Percentiles rank a stretch among this genome's conserved stretches.
phyloP scores from a whole-genome alignment of 2,888 invertebrate genomes.

The Proisotoma minuta region DNA sequence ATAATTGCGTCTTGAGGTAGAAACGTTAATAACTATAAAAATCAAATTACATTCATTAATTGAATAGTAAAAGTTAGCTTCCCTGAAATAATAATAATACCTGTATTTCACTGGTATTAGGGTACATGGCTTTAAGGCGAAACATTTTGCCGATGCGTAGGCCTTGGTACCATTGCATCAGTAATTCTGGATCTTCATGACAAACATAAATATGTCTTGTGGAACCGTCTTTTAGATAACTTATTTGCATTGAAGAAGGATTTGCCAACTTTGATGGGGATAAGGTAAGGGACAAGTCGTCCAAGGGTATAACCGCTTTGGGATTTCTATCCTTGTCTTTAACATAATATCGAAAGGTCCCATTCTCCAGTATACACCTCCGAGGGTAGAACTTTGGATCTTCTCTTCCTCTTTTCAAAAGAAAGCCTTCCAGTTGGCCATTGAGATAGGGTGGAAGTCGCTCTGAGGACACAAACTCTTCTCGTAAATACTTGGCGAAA shows the following conservation, averaged over 20 bases:
- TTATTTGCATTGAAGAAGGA: conserved; percentile 76
- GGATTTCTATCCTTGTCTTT: conserved; percentile 63
- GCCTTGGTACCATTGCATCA: conserved; percentile 70
- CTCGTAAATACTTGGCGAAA: conserved; percentile 79
- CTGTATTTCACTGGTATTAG: not conserved
- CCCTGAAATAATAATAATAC: not conserved
- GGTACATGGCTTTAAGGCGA: conserved; percentile 50
- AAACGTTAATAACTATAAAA: conserved; percentile 14
- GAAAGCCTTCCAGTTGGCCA: conserved; percentile 65
- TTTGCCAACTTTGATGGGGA: conserved; percentile 75
- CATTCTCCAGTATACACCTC: conserved; percentile 75
- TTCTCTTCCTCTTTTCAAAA: conserved; percentile 75
- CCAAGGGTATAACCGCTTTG: conserved; percentile 73
- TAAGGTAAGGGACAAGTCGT: conserved; percentile 77
- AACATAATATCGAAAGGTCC: conserved; percentile 64
- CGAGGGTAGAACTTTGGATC: conserved; percentile 76
- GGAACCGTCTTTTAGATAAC: conserved; percentile 76
- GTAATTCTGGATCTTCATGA: conserved; percentile 65
- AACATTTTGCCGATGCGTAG: conserved; percentile 80
- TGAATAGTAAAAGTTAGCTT: not conserved
- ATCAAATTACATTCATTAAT: not conserved
- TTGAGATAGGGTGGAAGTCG: conserved; percentile 68
- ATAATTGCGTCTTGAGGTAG: conserved; percentile 28
- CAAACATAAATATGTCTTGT: conserved; percentile 74
- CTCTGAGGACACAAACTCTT: conserved; percentile 65